Base-by-base conservation (phyloP, 2,113 vertebrate genomes). In the Myotis brandtii region DNA sequence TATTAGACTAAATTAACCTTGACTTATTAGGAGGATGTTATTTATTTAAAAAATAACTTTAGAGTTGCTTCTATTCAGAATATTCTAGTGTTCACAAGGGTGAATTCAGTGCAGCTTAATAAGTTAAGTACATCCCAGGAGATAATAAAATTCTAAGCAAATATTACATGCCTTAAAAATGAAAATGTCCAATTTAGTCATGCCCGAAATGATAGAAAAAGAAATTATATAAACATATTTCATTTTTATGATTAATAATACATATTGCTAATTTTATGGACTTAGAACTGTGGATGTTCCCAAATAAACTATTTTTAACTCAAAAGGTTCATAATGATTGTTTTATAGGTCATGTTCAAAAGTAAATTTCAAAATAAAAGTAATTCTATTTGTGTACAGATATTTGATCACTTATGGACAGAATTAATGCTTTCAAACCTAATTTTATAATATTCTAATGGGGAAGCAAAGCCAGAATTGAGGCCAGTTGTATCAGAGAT, bases 41-140 rank as follows among this genome's bases (percentile, higher is more conserved):
- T 32, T 81, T 54, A 34, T 73, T 62, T 7, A 7, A 9, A 76
- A 52, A 34, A 83, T 48, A 43, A 32, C 82, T 96, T 2, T 54
- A 69, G 89, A 93, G 48, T 73, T 83, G 96, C 96, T 96, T 96
- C 64, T 94, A 7, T 84, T 66, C 13, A 66, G 64, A 67, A 67
- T 32, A n/a, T 67, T 32, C 64, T 67, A 17, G 32, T n/a, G 94
- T 93, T 98, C 91, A 18, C 64, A n/a, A n/a, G 6, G 30, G 32
- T 67, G 64, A 64, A 16, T 66, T 32, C 64, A 95, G 92, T 95
- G 32, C 97, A 94, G 80, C 91, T 97, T 97, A 96, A 46, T 95
- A 94, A 97, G 86, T 40, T 75, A 64, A 86, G 14, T 73, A 40
- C 66, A 59, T 82, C 84, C 34, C 66, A 27, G 69, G 17, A 81